These are phyloP conservation scores for Orycteropus afer DNA, from an alignment of 2,113 vertebrate species.

Conservation along the genomic window DNA sequence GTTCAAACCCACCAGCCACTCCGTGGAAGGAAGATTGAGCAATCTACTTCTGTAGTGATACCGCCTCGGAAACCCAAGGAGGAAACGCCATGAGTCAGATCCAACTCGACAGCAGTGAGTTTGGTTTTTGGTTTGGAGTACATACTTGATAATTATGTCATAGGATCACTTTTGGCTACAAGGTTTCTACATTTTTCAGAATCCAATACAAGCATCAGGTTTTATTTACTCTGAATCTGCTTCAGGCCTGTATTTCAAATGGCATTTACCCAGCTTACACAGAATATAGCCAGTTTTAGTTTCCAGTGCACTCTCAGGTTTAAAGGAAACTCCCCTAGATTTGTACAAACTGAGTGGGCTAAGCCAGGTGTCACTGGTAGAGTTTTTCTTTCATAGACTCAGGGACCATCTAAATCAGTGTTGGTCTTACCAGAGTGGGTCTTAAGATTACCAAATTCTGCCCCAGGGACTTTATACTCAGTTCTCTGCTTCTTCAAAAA, in stretches of 20 bases:
- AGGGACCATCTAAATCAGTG: not conserved
- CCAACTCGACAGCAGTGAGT: too few species aligned
- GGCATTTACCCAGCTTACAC: not conserved
- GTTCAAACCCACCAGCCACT: too few species aligned
- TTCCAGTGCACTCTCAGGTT: not conserved
- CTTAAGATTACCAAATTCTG: not conserved
- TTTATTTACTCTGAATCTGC: slow-evolving; percentile 28
- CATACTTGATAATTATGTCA: not conserved
- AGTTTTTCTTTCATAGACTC: not conserved
- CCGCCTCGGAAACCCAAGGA: too few species aligned
- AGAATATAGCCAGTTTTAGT: not conserved
- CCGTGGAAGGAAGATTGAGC: too few species aligned
- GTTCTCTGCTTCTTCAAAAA: not conserved
- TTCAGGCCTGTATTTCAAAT: not conserved
- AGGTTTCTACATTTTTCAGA: slow-evolving; percentile 14
- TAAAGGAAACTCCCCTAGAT: not conserved
- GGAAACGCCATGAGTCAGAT: too few species aligned
- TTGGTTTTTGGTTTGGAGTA: too few species aligned
- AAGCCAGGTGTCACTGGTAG: not conserved
- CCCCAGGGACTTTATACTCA: not conserved
- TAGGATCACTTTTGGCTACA: not conserved
- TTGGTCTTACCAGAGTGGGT: not conserved
- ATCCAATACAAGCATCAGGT: not conserved
- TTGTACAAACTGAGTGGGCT: not conserved
- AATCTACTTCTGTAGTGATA: too few species aligned